A percentile compares a stretch with the other conserved stretches of the same genome.
These are phyloP conservation scores for Nyctibius grandis DNA, from an alignment of 2,797 vertebrate genomes.

Conservation along the genomic window DNA sequence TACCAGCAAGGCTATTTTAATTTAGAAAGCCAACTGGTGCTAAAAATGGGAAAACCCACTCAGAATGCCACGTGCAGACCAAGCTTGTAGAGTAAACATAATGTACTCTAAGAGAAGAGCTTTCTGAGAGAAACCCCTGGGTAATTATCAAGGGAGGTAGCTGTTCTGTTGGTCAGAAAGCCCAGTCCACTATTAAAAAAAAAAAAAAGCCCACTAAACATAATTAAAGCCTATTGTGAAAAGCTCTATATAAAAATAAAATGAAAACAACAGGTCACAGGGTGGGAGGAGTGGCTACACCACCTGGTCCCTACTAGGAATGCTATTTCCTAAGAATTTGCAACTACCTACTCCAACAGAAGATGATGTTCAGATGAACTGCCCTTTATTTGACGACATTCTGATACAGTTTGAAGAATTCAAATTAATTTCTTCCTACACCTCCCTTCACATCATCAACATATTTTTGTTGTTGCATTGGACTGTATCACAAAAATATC, in stretches of 20 bases:
- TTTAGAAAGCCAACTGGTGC: neutral
- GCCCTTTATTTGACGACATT: neutral
- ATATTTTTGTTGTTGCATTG: neutral
- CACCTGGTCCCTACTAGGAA: neutral
- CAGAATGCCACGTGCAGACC: neutral
- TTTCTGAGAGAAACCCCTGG: slow-evolving; percentile 43
- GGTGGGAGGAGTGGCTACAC: neutral
- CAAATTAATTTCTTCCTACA: neutral
- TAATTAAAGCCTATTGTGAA: slow-evolving; percentile 16
- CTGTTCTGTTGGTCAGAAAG: slow-evolving; percentile 59
- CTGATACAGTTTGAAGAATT: neutral
- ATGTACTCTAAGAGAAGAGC: neutral
- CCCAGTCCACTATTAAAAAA: neutral
- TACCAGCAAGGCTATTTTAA: neutral
- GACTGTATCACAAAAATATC: neutral
- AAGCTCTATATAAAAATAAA: neutral
- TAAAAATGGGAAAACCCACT: neutral
- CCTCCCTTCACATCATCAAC: neutral
- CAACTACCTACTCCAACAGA: neutral
- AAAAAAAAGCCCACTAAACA: neutral
- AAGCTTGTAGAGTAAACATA: neutral
- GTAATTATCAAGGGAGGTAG: slow-evolving; percentile 24
- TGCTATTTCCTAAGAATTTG: neutral
- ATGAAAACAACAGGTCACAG: neutral
- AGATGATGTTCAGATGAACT: neutral